A percentile compares a stretch with the other conserved stretches of the same genome.
Conservation (phyloP, 53 echinoderm and acorn worm genomes). For the Antedon mediterranea region DNA sequence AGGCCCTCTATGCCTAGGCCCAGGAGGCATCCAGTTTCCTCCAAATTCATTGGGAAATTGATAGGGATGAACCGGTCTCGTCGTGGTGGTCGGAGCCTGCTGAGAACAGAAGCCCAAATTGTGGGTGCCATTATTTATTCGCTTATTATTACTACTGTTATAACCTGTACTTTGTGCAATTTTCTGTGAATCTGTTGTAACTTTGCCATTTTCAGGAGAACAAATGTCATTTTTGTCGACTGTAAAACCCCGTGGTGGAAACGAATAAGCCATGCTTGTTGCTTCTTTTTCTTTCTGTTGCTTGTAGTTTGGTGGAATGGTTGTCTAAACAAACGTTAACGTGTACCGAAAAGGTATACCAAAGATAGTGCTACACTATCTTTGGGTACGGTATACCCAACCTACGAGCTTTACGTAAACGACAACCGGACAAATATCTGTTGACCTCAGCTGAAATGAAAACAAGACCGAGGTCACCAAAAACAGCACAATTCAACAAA, state of each 20-base stretch:
- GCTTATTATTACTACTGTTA: background rate
- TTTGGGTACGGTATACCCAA: too few species aligned
- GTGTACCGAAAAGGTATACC: too few species aligned
- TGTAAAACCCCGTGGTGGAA: conserved; percentile 30
- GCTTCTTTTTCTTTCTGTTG: too few species aligned
- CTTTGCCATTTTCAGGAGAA: background rate
- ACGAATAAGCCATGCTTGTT: conserved; percentile 29
- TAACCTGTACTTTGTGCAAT: background rate
- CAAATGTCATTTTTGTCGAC: background rate
- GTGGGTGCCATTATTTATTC: background rate
- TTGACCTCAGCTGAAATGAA: too few species aligned
- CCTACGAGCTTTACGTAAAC: too few species aligned
- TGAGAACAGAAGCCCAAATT: background rate
- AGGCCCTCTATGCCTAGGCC: background rate
- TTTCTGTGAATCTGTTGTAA: background rate
- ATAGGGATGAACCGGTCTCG: background rate
- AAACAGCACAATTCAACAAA: too few species aligned
- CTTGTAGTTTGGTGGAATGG: too few species aligned
- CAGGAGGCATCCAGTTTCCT: background rate
- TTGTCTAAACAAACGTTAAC: background rate
- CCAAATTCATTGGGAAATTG: background rate
- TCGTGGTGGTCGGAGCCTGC: background rate
- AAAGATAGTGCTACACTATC: too few species aligned
- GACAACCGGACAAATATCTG: too few species aligned
- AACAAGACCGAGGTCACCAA: too few species aligned